Base-by-base conservation (phyloP, 2,888 invertebrate genomes). In the Amblyteles armatorius region DNA sequence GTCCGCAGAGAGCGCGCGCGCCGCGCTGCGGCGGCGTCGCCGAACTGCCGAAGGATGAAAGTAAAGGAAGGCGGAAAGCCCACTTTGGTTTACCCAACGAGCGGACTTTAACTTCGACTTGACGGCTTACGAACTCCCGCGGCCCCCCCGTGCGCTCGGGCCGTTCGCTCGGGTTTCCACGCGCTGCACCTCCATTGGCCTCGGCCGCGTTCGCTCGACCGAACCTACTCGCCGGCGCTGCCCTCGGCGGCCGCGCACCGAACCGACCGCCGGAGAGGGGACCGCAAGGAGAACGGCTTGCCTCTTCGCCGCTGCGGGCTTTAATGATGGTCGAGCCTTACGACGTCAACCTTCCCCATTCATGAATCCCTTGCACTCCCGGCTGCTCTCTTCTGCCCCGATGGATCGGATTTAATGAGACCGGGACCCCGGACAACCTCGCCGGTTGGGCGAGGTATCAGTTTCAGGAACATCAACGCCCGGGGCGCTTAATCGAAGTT, bases 61-160 rank as follows among this genome's bases (percentile, higher is more conserved):
- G 69, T 67, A 82, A 68, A 74, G 83, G 52, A 57, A 63, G 57
- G 65, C 29, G 50, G 55, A 69, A 73, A 69, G 72, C 80, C 76
- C 76, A 82, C 82, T 71, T 71, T 76, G 84, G 82, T 85, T 85
- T 79, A 71, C 84, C 76, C 79, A 85, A 85, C 84, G 82, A 82
- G 82, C 82, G 84, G 84, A 85, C 84, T 84, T 84, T 63, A 84
- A 74, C 78, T 85, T 79, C 65, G 79, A 84, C 74, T 82, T 79
- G 74, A 79, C 72, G 82, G 65, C 78, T 69, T 79, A 68, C 65
- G 57, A 67, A 76, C 71, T 65, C 50, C 40, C 76, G 52, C 67
- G 73, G 22, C 52, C 40, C 40, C 48, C 63, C 73, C 72, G 81
- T 79, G 78, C 81, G 73, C 65, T 74, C 81, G 73, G 44, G 72